Conservation (phyloP, 2,797 vertebrate species). For the Poeciliopsis presidionis region DNA sequence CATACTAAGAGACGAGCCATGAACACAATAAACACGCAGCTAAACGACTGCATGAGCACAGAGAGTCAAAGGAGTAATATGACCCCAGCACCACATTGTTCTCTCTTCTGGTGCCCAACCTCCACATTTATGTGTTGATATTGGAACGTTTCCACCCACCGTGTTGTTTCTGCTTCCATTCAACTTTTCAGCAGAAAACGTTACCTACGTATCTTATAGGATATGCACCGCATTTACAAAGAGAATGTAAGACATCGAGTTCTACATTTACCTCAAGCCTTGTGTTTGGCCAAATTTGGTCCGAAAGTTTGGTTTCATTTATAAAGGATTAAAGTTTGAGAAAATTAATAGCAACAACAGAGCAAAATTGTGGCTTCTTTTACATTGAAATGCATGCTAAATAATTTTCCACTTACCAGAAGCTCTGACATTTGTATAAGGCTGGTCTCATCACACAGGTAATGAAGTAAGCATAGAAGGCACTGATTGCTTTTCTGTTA, state of each 20-base stretch:
- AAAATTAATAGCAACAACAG: neutral
- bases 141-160: neutral
- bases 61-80: conserved; percentile 23
- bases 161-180: neutral
- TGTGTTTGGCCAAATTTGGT: neutral
- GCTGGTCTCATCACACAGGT: neutral
- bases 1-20: conserved; percentile 63
- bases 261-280: neutral
- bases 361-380: neutral
- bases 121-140: neutral
- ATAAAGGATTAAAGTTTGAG: neutral
- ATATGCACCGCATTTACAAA: neutral
- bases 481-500: neutral
- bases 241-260: neutral
- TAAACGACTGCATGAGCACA: conserved; percentile 23
- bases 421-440: neutral
- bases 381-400: neutral
- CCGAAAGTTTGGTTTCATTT: neutral
- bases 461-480: neutral
- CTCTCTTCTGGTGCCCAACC: neutral
- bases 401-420: neutral
- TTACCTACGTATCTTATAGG: neutral
- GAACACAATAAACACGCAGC: conserved; percentile 43
- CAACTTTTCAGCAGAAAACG: neutral
- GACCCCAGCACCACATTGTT: conserved; percentile 25